Evolutionary conservation across 2,888 invertebrate species (phyloP).

Genomic region (Drosophila kokeensis): DNA sequence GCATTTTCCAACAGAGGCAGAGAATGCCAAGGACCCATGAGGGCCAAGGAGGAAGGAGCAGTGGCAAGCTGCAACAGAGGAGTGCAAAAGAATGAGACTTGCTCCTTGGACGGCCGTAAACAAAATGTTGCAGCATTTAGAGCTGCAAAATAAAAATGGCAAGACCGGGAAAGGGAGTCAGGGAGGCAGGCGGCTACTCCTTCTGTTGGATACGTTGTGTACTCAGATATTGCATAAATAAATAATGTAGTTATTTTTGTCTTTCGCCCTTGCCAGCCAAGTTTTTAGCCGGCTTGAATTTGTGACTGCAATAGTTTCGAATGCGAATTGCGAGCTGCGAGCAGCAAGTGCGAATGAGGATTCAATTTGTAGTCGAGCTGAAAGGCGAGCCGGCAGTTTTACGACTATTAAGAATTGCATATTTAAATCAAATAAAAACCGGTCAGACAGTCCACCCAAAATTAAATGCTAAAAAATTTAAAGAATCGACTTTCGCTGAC

Average conservation of each 20-base stretch:
- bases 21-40: constrained; percentile 12
- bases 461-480: constrained; percentile 75
- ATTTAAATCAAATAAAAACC: constrained; percentile 71
- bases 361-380: constrained; percentile 55
- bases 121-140: constrained; percentile 68
- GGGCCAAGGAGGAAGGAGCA: neutral
- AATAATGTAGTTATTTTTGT: constrained; percentile 75
- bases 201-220: constrained; percentile 4
- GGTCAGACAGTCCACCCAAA: constrained; percentile 24
- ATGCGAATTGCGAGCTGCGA: constrained; percentile 27
- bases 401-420: constrained; percentile 69
- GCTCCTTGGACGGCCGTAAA: constrained; percentile 60
- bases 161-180: constrained; percentile 18
- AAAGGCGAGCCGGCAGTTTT: constrained; percentile 39
- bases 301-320: constrained; percentile 65
- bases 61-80: neutral
- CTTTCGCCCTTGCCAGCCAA: constrained; percentile 52
- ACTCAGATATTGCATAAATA: constrained; percentile 76
- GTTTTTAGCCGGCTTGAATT: constrained; percentile 39
- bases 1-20: constrained; percentile 9
- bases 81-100: constrained; percentile 20
- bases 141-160: constrained; percentile 57
- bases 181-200: neutral
- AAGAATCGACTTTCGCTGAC: constrained; percentile 62
- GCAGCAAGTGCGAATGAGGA: constrained; percentile 44